phyloP scores from a whole-genome alignment of 2,797 vertebrate genomes.

The Salarias fasciatus region DNA sequence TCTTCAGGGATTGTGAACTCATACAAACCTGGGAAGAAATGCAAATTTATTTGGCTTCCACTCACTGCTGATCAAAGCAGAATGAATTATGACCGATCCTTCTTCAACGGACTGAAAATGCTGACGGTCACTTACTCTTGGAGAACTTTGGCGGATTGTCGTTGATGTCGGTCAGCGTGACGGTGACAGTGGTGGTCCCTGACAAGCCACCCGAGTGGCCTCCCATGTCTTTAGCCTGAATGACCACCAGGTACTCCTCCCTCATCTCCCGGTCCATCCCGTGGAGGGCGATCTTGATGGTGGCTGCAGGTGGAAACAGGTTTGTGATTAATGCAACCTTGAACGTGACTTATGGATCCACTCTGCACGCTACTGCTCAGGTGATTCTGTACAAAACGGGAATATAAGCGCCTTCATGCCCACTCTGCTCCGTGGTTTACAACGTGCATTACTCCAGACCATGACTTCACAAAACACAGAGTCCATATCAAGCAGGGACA shows the following conservation, averaged over 20 bases:
- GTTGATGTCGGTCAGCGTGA: slow-evolving; percentile 95
- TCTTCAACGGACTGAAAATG: slow-evolving; percentile 20
- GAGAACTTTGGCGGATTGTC: slow-evolving; percentile 98
- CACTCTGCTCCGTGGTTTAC: slow-evolving; percentile 23
- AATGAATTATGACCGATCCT: slow-evolving; percentile 44
- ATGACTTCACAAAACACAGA: slow-evolving; percentile 35
- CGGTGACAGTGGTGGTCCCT: slow-evolving; percentile 95
- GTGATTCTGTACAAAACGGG: slow-evolving; percentile 8
- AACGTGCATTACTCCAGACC: slow-evolving; percentile 37
- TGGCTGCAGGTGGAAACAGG: slow-evolving; percentile 79
- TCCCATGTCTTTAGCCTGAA: slow-evolving; percentile 99
- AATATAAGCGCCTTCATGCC: slow-evolving; percentile 54
- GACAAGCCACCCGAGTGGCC: slow-evolving; percentile 98
- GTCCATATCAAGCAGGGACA: slow-evolving; percentile 26
- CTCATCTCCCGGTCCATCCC: slow-evolving; percentile 99
- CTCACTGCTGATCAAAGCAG: slow-evolving; percentile 10
- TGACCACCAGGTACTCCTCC: slow-evolving; percentile 97
- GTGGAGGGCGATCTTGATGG: slow-evolving; percentile 96
- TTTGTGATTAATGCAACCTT: no score
- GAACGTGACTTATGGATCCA: background rate
- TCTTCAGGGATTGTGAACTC: slow-evolving; percentile 96
- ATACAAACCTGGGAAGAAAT: slow-evolving; percentile 86
- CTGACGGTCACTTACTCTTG: slow-evolving; percentile 86
- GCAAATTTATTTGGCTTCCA: slow-evolving; percentile 16
- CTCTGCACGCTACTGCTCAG: slow-evolving; percentile 32